phyloP scores from a whole-genome alignment of 2,888 invertebrate species.

The Euspilapteryx auroguttella region DNA sequence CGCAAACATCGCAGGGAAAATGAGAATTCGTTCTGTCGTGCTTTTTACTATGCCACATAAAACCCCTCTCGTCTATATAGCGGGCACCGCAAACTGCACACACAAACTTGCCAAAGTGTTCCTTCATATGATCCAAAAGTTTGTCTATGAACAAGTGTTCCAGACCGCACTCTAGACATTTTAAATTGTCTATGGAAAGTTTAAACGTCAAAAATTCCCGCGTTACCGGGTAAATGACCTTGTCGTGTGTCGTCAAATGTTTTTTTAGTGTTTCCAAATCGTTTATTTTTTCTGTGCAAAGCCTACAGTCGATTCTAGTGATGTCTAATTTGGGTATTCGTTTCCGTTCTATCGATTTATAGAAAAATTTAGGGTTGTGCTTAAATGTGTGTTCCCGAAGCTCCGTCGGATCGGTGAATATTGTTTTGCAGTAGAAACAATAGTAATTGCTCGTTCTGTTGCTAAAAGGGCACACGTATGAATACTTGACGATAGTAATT shows the following conservation, averaged over 20 bases:
- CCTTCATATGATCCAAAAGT: slow-evolving; percentile 5
- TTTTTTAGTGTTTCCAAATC: too few species aligned
- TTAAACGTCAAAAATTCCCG: slow-evolving; percentile 3
- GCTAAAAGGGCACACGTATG: slow-evolving; percentile 15
- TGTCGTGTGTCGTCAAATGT: too few species aligned
- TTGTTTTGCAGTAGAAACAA: slow-evolving; percentile 27
- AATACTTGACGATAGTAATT: background rate
- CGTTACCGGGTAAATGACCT: slow-evolving; percentile 1
- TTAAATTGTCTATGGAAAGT: slow-evolving; percentile 1
- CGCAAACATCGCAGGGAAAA: slow-evolving; percentile 48
- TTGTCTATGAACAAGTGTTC: slow-evolving; percentile 12
- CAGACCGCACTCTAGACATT: slow-evolving; percentile 9
- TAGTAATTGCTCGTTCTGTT: slow-evolving; percentile 33
- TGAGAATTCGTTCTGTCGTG: slow-evolving; percentile 30
- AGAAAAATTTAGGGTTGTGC: slow-evolving; percentile 19
- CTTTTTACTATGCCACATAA: slow-evolving; percentile 13
- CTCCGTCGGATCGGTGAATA: slow-evolving; percentile 30
- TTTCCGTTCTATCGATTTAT: too few species aligned
- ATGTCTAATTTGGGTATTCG: slow-evolving; percentile 3
- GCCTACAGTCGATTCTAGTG: background rate
- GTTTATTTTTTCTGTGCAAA: background rate
- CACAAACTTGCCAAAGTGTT: slow-evolving; percentile 7
- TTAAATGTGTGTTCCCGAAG: slow-evolving; percentile 27
- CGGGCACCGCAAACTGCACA: slow-evolving; percentile 12
- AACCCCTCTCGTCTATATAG: slow-evolving; percentile 15